Evolutionary conservation across 2,113 vertebrate genomes (phyloP), one percentile per base, ranked within the genome.

Genomic region (Equus przewalskii): DNA sequence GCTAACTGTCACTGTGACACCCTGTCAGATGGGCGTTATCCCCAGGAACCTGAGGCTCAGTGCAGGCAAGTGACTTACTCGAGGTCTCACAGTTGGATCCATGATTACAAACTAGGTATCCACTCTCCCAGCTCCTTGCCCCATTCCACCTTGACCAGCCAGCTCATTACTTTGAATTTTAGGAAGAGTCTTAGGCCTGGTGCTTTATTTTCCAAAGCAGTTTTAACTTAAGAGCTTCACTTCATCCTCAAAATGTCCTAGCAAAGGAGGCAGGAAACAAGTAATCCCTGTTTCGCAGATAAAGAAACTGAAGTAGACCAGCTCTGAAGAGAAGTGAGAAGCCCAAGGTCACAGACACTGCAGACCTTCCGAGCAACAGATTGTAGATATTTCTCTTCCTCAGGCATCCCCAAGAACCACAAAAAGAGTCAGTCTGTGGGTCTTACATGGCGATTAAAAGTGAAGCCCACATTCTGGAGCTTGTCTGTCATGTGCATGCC

Each of bases 141-240:
- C 15, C 26, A 41, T 0, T 0, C 58, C 76, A 65, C 2, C 10
- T 67, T 65, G 22, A 58, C 49, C 46, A 36, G 60, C 58, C 67
- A 73, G 69, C 60, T 83, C 49, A 83, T 7, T 65, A 69, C n/a
- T 83, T 75, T 76, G 78, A 36, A 69, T 84, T 90, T 90, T 73
- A 80, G 33, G 33, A 81, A 81, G n/a, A 22, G 60, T 69, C 79
- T 83, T 46, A 75, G 79, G 15, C 30, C 46, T 41, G n/a, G 76
- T 84, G 60, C 49, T 62, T 51, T 58, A 60, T 58, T 69, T 91
- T 79, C 21, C 9, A 44, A 95, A 56, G 44, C 18, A 75, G 49
- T 83, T 94, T 89, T 33, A 81, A 58, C 69, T 83, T 58, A n/a
- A 95, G 60, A 90, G 58, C 44, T 56, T 94, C n/a, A 82, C 67